These are phyloP conservation scores for Gryon sp. DNA, from an alignment of 1,140 invertebrate genomes.

Conservation along the genomic window DNA sequence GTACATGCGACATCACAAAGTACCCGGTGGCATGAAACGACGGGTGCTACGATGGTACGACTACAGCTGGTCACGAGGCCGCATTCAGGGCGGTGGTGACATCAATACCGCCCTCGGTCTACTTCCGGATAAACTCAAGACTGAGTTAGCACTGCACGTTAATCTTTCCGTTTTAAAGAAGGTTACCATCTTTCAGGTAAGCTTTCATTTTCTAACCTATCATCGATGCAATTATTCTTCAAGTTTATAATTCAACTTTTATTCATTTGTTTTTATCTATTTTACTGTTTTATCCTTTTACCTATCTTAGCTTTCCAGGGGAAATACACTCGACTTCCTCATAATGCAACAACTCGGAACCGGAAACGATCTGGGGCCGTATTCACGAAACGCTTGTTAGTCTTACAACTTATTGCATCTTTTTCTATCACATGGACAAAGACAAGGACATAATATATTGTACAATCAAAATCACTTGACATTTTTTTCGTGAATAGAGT, in stretches of 20 bases:
- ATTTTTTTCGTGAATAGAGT: too few species aligned
- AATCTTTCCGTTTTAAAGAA: conserved; percentile 97
- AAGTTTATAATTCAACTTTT: background rate
- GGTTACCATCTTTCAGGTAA: conserved; percentile 83
- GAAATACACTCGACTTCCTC: too few species aligned
- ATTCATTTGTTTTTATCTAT: too few species aligned
- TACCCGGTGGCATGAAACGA: conserved; percentile 95
- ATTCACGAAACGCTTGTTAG: too few species aligned
- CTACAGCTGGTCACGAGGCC: conserved; percentile 97
- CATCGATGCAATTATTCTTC: conserved; percentile 4
- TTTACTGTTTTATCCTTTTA: too few species aligned
- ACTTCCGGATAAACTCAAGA: conserved; percentile 97
- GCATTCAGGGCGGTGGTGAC: conserved; percentile 96
- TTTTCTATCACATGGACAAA: too few species aligned
- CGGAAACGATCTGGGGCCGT: too few species aligned
- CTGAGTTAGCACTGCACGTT: conserved; percentile 96
- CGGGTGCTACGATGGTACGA: conserved; percentile 97
- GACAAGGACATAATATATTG: too few species aligned
- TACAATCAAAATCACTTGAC: too few species aligned
- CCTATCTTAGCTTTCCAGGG: too few species aligned
- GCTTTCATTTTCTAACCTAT: conserved; percentile 20
- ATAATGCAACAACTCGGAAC: too few species aligned
- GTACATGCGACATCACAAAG: conserved; percentile 98
- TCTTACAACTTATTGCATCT: too few species aligned
- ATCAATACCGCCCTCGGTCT: conserved; percentile 96